These are phyloP conservation scores for Brachyopa scutellaris DNA, from an alignment of 2,888 invertebrate genomes.

Conservation along the genomic window DNA sequence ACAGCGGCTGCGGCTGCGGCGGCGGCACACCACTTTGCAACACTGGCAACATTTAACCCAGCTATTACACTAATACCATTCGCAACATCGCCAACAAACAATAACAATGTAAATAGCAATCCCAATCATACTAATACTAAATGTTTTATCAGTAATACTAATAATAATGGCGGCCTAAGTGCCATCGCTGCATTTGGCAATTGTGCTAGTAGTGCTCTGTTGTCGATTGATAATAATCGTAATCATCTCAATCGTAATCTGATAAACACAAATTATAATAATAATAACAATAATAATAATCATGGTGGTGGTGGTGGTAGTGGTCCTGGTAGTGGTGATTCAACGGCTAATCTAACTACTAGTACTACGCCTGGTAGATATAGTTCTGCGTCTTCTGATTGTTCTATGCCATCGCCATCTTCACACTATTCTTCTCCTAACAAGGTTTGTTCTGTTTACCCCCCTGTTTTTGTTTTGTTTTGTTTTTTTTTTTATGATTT, in stretches of 20 bases:
- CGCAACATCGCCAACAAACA: constrained; percentile 76
- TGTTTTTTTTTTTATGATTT: constrained; percentile 50
- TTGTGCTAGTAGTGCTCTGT: constrained; percentile 74
- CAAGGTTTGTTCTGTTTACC: constrained; percentile 81
- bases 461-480: constrained; percentile 33
- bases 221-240: constrained; percentile 66
- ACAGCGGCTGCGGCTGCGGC: constrained; percentile 50
- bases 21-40: constrained; percentile 75
- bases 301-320: constrained; percentile 73
- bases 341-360: constrained; percentile 74
- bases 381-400: constrained; percentile 82
- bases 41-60: constrained; percentile 76
- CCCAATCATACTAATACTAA: constrained; percentile 81
- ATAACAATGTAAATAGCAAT: constrained; percentile 81
- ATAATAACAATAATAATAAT: constrained; percentile 34
- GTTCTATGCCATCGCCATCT: constrained; percentile 82
- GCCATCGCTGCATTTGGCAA: constrained; percentile 77
- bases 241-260: constrained; percentile 65
- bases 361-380: constrained; percentile 79
- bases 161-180: constrained; percentile 56
- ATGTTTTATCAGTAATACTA: constrained; percentile 75
- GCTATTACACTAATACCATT: constrained; percentile 78
- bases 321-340: constrained; percentile 74
- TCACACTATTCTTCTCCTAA: constrained; percentile 82
- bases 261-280: constrained; percentile 40